phyloP scores from a whole-genome alignment of 2,113 vertebrate species.

The Boleophthalmus pectinirostris region DNA sequence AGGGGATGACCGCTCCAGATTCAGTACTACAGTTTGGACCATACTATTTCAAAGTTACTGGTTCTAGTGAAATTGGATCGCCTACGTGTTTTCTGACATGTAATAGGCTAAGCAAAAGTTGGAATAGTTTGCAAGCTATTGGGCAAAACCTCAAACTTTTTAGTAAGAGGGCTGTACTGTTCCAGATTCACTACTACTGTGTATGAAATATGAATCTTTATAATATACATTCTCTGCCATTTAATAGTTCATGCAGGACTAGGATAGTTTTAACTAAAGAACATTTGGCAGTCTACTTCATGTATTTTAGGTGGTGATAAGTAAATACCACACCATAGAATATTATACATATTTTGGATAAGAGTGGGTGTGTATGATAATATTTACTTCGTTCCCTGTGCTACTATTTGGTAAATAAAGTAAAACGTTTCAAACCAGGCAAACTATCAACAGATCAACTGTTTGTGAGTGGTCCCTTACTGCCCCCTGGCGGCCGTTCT shows the following conservation, averaged over 20 bases:
- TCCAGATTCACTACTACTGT: not conserved
- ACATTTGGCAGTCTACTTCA: not conserved
- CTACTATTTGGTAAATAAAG: not conserved
- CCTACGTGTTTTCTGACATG: not conserved
- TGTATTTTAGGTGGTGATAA: not conserved
- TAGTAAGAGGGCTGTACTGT: not conserved
- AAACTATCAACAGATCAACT: not conserved
- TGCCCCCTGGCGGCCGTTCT: constrained; percentile 56
- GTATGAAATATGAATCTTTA: not conserved
- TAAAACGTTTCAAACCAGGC: not conserved
- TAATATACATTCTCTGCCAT: not conserved
- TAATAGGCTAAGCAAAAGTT: not conserved
- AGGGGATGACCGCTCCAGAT: too few relatives aligned
- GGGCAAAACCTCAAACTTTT: not conserved
- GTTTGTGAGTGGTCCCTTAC: constrained; percentile 40
- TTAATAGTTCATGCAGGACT: not conserved
- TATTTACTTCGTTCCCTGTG: not conserved
- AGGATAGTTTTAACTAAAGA: too few relatives aligned
- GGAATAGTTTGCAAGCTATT: not conserved
- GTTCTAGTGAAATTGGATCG: not conserved
- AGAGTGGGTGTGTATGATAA: not conserved
- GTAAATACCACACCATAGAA: not conserved
- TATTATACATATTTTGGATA: not conserved
- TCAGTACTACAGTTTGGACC: not conserved
- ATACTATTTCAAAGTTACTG: not conserved